A percentile compares a stretch with the other conserved stretches of the same genome.
Conservation (phyloP, 1,140 invertebrate species). For the Nixonia krombeini region DNA sequence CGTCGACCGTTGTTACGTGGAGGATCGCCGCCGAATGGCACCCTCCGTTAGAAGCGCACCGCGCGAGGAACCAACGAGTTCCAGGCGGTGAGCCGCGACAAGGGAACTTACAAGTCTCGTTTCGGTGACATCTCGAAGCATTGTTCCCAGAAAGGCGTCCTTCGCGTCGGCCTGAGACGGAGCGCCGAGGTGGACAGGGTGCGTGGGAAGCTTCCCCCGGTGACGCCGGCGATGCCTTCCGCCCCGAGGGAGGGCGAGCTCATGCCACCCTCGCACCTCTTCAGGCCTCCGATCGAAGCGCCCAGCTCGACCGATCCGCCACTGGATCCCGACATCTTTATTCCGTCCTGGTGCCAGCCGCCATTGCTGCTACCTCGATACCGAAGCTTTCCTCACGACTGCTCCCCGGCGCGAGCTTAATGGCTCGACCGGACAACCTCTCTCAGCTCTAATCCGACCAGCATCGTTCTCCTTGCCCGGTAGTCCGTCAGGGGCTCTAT, state of each 20-base stretch:
- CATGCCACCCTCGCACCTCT: constrained; percentile 72
- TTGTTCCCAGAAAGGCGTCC: constrained; percentile 83
- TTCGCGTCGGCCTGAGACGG: constrained; percentile 78
- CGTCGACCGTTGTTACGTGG: too few relatives aligned
- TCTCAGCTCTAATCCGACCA: too few relatives aligned
- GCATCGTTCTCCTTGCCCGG: too few relatives aligned
- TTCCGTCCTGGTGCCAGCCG: too few relatives aligned
- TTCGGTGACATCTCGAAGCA: constrained; percentile 80
- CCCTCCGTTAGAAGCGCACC: too few relatives aligned
- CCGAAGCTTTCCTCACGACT: constrained; percentile 4
- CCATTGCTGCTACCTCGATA: neutral
- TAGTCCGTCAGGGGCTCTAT: too few relatives aligned
- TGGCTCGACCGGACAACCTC: constrained; percentile 5
- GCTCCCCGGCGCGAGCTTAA: constrained; percentile 22
- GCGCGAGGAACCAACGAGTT: too few relatives aligned
- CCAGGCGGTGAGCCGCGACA: too few relatives aligned
- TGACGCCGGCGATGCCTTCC: constrained; percentile 60
- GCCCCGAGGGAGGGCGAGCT: constrained; percentile 67
- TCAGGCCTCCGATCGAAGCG: constrained; percentile 69
- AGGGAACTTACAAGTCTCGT: constrained; percentile 77
- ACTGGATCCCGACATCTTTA: constrained; percentile 61
- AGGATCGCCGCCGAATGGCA: too few relatives aligned
- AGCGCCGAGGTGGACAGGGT: constrained; percentile 85
- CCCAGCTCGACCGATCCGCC: constrained; percentile 64
- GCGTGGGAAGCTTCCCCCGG: constrained; percentile 74